These are phyloP conservation scores for Mastomys natalensis DNA, from an alignment of 2,113 vertebrate genomes.

Conservation along the genomic window DNA sequence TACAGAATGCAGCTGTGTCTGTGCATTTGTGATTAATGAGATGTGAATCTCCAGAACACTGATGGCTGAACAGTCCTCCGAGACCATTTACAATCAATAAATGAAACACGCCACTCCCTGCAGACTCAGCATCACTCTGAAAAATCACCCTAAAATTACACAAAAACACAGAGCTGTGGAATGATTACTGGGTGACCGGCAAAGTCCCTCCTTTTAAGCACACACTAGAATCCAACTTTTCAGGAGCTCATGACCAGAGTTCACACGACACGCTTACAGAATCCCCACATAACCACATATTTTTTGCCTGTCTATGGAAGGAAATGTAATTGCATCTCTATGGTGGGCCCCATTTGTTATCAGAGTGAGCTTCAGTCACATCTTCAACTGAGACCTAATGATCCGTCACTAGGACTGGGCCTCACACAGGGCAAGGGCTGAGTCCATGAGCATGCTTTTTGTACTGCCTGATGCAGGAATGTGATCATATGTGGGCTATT, in stretches of 20 bases:
- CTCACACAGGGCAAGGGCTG: fast-evolving
- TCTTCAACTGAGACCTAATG: neutral
- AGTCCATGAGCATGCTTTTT: neutral
- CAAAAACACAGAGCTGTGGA: neutral
- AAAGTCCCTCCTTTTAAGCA: neutral
- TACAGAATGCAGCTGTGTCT: slow-evolving; percentile 58
- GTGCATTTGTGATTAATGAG: slow-evolving; percentile 54
- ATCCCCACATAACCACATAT: neutral
- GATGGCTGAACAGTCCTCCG: neutral
- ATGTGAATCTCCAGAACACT: slow-evolving; percentile 62
- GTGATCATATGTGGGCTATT: neutral
- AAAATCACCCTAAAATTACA: slow-evolving; percentile 61
- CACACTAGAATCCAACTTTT: neutral
- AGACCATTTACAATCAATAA: slow-evolving; percentile 68
- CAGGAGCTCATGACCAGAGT: neutral
- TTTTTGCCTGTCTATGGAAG: neutral
- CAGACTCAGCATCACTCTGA: slow-evolving; percentile 63
- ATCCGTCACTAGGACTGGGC: neutral
- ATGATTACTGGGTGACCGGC: neutral
- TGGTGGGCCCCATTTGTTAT: neutral
- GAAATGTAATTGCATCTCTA: neutral
- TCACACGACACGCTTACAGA: neutral
- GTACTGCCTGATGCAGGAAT: neutral
- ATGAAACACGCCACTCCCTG: slow-evolving; percentile 40
- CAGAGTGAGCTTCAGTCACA: neutral